Base-by-base conservation (phyloP, 2,888 invertebrate genomes). In the Chymomyza caudatula region DNA sequence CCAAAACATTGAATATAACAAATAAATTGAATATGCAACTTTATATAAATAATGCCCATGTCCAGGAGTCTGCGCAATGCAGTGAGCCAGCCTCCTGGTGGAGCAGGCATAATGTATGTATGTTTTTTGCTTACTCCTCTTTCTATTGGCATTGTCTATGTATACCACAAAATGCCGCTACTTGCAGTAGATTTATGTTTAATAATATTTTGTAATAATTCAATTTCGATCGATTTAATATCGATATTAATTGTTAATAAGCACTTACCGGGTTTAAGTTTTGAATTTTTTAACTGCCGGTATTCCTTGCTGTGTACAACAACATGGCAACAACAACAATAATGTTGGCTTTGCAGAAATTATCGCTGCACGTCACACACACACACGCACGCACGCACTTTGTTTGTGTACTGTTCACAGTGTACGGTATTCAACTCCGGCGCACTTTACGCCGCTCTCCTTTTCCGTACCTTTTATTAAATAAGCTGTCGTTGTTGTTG, bases 361-460 rank as follows among this genome's bases (percentile, higher is more conserved):
- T 47, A 17, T 19, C 6, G 47, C 47, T 47, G 47, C 47, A 47
- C 4, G n/a, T 15, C 47, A 1, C 15, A 11, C 47, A 17, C 47
- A 17, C 47, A 15, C 47, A 15, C 47, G 19, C 47, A 15, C 19
- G 17, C 47, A 47, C 17, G 13, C 47, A 56, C 29, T 37, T 37
- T 61, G 42, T 73, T 57, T 51, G 65, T 68, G 67, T 70, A 71
- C 74, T 73, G 44, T 44, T 11, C 71, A 58, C 69, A 79, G 65
- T 67, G 67, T 70, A 72, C 75, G 72, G 47, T 47, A 47, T 73
- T 59, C 71, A 80, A 80, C 83, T 80, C 72, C 76, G 77, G 80
- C 80, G 80, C 80, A 80, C n/a, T 52, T 53, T 66, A 62, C 57
- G 23, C 57, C 23, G 47, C 60, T 44, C 29, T 51, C 63, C 56